These are phyloP conservation scores for Automeris io DNA, from an alignment of 2,888 invertebrate genomes.

Conservation along the genomic window DNA sequence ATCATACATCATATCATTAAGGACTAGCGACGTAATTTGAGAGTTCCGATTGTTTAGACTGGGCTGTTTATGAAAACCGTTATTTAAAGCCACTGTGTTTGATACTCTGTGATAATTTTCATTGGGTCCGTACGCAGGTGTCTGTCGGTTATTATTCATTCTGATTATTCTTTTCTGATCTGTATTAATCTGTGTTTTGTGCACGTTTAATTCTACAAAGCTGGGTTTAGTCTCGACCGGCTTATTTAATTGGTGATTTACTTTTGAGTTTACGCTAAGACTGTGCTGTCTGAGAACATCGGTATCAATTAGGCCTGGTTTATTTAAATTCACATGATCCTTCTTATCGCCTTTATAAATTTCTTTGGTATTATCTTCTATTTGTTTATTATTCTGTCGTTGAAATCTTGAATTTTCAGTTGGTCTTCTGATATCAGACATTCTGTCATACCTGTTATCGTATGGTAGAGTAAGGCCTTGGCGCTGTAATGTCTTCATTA, in stretches of 20 bases:
- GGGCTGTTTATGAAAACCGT: slow-evolving; percentile 11
- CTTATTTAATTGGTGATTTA: not conserved
- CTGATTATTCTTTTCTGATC: slow-evolving; percentile 27
- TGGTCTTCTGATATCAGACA: not conserved
- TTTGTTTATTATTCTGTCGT: not conserved
- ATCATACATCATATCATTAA: slow-evolving; percentile 27
- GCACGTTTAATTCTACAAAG: slow-evolving; percentile 28
- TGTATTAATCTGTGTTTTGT: slow-evolving; percentile 24
- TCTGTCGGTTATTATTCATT: slow-evolving; percentile 25
- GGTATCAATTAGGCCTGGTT: not conserved
- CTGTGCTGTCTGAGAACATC: not conserved
- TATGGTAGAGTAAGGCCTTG: slow-evolving; percentile 1
- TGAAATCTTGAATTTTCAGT: not conserved
- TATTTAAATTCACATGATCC: not conserved
- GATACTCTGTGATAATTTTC: not conserved
- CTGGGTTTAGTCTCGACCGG: slow-evolving; percentile 17
- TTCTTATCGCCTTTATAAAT: not conserved
- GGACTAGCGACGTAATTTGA: slow-evolving; percentile 20
- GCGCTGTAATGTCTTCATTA: slow-evolving; percentile 22
- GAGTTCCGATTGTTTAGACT: slow-evolving; percentile 20
- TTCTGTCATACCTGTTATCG: slow-evolving; percentile 7
- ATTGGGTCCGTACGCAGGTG: slow-evolving; percentile 14
- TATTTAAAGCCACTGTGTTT: slow-evolving; percentile 6
- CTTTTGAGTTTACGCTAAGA: not conserved
- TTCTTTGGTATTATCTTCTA: not conserved